phyloP scores from a whole-genome alignment of 64 coral and sea anemone genomes.

The Dendronephthya gigantea region DNA sequence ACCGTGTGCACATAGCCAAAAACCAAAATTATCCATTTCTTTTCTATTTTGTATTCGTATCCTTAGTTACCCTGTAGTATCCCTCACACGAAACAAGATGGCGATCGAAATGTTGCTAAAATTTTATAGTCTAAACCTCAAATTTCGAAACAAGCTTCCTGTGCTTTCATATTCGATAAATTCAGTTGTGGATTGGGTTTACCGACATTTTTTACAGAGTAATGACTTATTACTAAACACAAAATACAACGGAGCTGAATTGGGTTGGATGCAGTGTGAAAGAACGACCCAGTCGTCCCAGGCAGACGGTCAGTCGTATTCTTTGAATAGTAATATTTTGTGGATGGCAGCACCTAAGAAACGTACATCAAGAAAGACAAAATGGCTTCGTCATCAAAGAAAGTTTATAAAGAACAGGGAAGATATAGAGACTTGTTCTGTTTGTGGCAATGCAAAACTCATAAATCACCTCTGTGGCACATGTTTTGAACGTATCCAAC shows the following conservation, averaged over 20 bases:
- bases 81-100: background rate
- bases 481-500: conserved; percentile 45
- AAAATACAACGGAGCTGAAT: background rate
- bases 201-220: background rate
- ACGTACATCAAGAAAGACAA: conserved; percentile 69
- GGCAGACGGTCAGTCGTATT: background rate
- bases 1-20: too few species aligned
- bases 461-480: conserved; percentile 81
- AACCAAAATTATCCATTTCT: too few species aligned
- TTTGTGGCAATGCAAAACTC: conserved; percentile 77
- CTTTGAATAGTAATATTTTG: conserved; percentile 34
- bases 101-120: background rate
- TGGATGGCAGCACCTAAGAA: conserved; percentile 91
- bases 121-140: background rate
- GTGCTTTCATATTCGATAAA: background rate
- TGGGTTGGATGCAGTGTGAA: background rate
- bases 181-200: background rate
- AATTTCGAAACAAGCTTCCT: background rate
- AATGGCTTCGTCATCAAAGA: conserved; percentile 73
- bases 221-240: background rate
- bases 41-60: background rate
- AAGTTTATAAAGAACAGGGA: conserved; percentile 91
- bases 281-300: background rate
- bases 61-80: background rate
- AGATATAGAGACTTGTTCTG: conserved; percentile 79